Evolutionary conservation across 2,113 vertebrate species (phyloP).

Genomic region (Otolemur garnettii): DNA sequence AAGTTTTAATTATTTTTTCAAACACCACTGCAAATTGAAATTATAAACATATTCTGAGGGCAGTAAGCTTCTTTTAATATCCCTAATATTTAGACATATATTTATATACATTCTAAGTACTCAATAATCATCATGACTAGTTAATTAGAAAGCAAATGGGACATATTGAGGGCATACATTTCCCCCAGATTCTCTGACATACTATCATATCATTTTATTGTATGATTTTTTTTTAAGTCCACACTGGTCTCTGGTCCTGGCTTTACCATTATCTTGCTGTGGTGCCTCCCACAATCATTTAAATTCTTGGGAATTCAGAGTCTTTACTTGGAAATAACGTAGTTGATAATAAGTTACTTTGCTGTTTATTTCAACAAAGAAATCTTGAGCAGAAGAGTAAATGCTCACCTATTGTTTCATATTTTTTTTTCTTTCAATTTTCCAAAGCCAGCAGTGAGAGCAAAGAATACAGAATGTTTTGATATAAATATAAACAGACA

Average conservation of each 20-base stretch:
- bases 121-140: background rate
- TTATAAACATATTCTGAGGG: conserved; percentile 8
- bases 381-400: background rate
- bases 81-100: background rate
- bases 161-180: background rate
- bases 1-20: conserved; percentile 59
- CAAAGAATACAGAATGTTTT: background rate
- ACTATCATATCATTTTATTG: background rate
- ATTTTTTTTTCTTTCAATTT: conserved; percentile 33
- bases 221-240: background rate
- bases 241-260: background rate
- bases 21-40: conserved; percentile 28
- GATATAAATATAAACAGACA: conserved; percentile 28
- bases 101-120: background rate
- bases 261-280: background rate
- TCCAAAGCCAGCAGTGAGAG: background rate
- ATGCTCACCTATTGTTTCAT: conserved; percentile 18
- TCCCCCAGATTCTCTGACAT: background rate
- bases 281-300: background rate
- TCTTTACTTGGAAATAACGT: background rate
- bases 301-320: background rate
- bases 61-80: conserved; percentile 35
- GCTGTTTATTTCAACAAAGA: background rate
- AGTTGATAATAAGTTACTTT: background rate
- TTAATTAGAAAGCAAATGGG: background rate